phyloP scores from a whole-genome alignment of 2,113 vertebrate genomes.

The Hyaena hyaena region DNA sequence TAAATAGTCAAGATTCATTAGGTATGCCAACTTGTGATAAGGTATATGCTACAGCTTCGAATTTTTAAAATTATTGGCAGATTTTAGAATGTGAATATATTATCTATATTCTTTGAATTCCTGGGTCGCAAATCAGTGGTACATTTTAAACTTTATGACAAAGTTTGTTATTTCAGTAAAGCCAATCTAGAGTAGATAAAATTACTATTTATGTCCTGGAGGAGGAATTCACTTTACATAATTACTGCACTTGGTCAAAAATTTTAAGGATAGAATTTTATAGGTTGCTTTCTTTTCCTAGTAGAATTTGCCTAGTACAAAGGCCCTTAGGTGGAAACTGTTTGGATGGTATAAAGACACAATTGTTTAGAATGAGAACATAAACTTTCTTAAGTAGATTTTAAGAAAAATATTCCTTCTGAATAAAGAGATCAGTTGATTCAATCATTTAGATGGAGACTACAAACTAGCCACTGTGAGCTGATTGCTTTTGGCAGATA shows the following conservation, averaged over 20 bases:
- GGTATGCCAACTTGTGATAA: neutral
- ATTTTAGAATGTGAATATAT: constrained; percentile 31
- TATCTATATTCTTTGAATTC: neutral
- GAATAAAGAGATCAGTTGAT: neutral
- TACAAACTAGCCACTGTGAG: neutral
- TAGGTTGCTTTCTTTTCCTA: neutral
- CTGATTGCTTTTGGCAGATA: neutral
- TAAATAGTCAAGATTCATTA: neutral
- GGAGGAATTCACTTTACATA: neutral
- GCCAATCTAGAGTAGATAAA: neutral
- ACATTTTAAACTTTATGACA: constrained; percentile 8
- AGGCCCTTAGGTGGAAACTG: neutral
- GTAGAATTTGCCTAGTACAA: neutral
- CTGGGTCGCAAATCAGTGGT: neutral
- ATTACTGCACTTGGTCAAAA: neutral
- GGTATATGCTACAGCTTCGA: neutral
- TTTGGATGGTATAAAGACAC: neutral
- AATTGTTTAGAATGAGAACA: neutral
- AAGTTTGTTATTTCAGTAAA: neutral
- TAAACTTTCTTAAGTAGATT: neutral
- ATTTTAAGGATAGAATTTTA: neutral
- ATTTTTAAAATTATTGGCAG: constrained; percentile 33
- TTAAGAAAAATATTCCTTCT: neutral
- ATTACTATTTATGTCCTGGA: neutral
- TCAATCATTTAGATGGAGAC: neutral